Evolutionary conservation across 23 tunicate genomes (phyloP), one percentile per base, ranked within the genome.

Genomic region (Ciona savignyi): DNA sequence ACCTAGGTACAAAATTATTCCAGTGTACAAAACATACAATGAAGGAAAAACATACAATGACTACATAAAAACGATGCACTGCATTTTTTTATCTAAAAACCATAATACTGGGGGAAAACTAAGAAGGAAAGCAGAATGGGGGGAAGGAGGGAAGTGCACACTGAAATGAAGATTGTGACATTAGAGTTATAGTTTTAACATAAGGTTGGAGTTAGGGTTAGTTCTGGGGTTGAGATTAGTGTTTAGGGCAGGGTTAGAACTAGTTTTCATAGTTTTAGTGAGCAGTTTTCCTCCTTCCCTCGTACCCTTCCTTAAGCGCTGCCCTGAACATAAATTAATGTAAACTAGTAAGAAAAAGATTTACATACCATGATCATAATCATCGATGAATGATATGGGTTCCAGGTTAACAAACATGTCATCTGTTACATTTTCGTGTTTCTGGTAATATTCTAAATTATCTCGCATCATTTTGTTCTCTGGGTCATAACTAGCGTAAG

Each of bases 331-430:
- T n/a, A n/a, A n/a, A n/a, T n/a, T n/a, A n/a, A n/a, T n/a, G n/a
- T n/a, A n/a, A n/a, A n/a, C n/a, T n/a, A n/a, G n/a, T n/a, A n/a
- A n/a, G 66, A 19, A 23, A 64, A 64, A 23, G 23, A 23, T 64
- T 0, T 2, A 21, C 56, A 35, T 66, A 88, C 95, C 95, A 62
- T 29, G n/a, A 65, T 88, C 78, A 74, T 89, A 89, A 28, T 23
- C 34, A 2, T 29, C 76, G 24, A 83, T 22, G 27, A 71, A 75
- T 23, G 71, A 28, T 63, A 42, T 63, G 15, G 74, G 49, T 33
- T 95, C 99, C 9, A 69, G 42, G 61, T 95, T 81, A 3, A 95
- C 33, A 23, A 76, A 89, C 99, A 95, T 95, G 34, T 89, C 87
- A 6, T 66, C 83, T 3, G 84, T 75, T 3, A 79, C 66, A 34